Percentiles rank a stretch among this genome's conserved stretches.
Conservation (phyloP, 2,797 vertebrate species). For the Sebastiscus tertius region DNA sequence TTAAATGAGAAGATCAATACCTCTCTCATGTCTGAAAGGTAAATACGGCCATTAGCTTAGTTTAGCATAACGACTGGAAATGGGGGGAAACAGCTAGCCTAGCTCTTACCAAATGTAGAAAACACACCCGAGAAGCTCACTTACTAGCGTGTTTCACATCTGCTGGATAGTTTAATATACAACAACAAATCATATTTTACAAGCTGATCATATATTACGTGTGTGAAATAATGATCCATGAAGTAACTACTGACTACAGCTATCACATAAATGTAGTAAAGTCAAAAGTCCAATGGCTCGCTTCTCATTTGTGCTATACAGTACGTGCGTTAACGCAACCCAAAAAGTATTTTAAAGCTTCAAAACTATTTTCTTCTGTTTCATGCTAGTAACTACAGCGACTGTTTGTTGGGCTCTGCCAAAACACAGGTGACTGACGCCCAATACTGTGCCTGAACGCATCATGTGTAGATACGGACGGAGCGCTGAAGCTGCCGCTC, state of each 20-base stretch:
- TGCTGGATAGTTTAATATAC: background rate
- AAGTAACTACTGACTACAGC: background rate
- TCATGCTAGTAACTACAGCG: background rate
- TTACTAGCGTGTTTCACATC: background rate
- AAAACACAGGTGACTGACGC: background rate
- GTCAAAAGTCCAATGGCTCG: background rate
- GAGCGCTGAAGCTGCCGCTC: background rate
- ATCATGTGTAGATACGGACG: background rate
- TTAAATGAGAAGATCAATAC: background rate
- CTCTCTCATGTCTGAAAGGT: background rate
- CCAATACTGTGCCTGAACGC: background rate
- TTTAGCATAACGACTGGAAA: background rate
- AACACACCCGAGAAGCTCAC: background rate
- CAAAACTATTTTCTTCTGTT: background rate
- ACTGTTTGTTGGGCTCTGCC: background rate
- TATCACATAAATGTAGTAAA: background rate
- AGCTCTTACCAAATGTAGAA: background rate
- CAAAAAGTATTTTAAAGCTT: background rate
- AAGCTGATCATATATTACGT: background rate
- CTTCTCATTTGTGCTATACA: background rate
- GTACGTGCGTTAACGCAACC: background rate
- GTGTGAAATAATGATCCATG: background rate
- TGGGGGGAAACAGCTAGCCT: background rate
- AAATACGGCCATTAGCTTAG: background rate
- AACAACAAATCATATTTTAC: background rate